These are phyloP conservation scores for Drosophila emarginata DNA, from an alignment of 2,888 invertebrate species.

Conservation along the genomic window DNA sequence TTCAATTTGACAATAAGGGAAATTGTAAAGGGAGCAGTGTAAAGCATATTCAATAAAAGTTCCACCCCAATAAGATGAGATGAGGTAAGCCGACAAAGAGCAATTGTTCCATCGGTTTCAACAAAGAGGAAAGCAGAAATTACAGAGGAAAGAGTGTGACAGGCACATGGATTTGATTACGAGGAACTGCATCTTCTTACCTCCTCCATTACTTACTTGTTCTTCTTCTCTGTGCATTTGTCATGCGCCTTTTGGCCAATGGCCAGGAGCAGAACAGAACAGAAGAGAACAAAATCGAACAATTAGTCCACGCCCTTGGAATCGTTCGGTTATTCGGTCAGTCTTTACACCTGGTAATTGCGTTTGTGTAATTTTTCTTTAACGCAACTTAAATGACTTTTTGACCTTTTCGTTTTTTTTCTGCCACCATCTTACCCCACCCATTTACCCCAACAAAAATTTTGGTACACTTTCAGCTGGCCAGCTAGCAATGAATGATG, in stretches of 20 bases:
- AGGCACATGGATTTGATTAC: conserved; percentile 14
- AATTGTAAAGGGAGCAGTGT: conserved; percentile 42
- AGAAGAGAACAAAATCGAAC: conserved; percentile 46
- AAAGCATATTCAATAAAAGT: conserved; percentile 50
- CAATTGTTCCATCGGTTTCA: conserved; percentile 50
- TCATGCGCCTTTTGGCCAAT: conserved; percentile 17
- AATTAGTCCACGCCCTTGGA: conserved; percentile 78
- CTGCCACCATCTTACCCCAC: background rate
- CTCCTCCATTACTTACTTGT: background rate
- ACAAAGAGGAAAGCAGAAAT: conserved; percentile 61
- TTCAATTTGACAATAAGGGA: conserved; percentile 10
- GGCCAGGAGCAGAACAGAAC: conserved; percentile 28
- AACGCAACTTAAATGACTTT: conserved; percentile 78
- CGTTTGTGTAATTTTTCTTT: conserved; percentile 78
- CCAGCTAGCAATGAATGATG: conserved; percentile 21
- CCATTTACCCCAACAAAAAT: too few species aligned
- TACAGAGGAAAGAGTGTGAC: conserved; percentile 46
- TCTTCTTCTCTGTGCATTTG: conserved; percentile 10
- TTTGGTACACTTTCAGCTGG: conserved; percentile 11
- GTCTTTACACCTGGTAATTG: conserved; percentile 79
- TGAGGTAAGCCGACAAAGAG: conserved; percentile 43
- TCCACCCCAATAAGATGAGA: conserved; percentile 30
- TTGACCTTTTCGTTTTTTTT: conserved; percentile 33
- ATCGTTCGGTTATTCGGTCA: conserved; percentile 33
- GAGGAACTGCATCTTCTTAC: conserved; percentile 8